Percentiles rank a stretch among this genome's conserved stretches.
Conservation (phyloP, 1,140 invertebrate genomes). For the Calephelis nemesis region DNA sequence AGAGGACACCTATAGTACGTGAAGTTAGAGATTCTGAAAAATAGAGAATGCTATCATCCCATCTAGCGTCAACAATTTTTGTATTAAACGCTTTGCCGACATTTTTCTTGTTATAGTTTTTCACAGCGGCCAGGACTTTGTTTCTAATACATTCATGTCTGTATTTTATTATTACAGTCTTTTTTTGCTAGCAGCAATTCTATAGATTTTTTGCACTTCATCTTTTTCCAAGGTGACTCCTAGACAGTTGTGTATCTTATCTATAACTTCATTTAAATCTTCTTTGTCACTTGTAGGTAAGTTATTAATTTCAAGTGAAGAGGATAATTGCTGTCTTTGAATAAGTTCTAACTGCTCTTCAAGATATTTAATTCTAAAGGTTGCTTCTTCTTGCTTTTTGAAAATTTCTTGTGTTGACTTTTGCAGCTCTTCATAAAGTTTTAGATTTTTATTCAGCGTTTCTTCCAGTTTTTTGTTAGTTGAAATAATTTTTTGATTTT, state of each 20-base stretch:
- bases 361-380: constrained; percentile 5
- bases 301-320: constrained; percentile 20
- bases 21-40: constrained; percentile 20
- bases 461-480: constrained; percentile 21
- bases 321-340: constrained; percentile 12
- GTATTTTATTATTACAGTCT: constrained; percentile 20
- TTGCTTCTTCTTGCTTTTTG: constrained; percentile 15
- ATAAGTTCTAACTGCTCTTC: constrained; percentile 15
- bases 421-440: constrained; percentile 18
- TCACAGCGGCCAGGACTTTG: constrained; percentile 7
- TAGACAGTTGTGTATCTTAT: constrained; percentile 17
- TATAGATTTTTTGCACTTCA: constrained; percentile 4
- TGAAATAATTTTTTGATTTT: constrained; percentile 16
- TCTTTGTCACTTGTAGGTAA: constrained; percentile 20
- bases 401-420: constrained; percentile 10
- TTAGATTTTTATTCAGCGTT: constrained; percentile 19
- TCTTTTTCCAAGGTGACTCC: constrained; percentile 8
- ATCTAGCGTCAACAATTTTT: constrained; percentile 16
- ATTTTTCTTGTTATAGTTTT: constrained; percentile 18
- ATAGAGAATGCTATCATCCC: neutral
- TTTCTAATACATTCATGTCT: constrained; percentile 1
- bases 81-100: neutral
- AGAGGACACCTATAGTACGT: neutral
- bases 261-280: constrained; percentile 2
- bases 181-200: constrained; percentile 17